Evolutionary conservation across 2,797 vertebrate species (phyloP), one percentile per base, ranked within the genome.

Genomic region (Spinibarbus caldwelli): DNA sequence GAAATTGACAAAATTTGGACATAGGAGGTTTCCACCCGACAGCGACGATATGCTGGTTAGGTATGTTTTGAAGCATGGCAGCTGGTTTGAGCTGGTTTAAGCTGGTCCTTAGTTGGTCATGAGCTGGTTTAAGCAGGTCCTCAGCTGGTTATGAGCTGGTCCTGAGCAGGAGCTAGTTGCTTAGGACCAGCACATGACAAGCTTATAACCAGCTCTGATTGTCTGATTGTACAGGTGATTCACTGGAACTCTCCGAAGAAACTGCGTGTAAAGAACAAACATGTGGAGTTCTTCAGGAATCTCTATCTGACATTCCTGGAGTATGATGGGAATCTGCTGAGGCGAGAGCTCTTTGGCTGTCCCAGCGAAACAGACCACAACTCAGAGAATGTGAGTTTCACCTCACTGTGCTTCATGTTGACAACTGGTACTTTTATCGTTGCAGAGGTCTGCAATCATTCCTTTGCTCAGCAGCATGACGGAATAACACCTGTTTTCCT

Each of bases 171-270:
- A n/a, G n/a, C n/a, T n/a, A n/a, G n/a, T n/a, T n/a, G n/a, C n/a
- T n/a, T n/a, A n/a, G n/a, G n/a, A n/a, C n/a, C n/a, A n/a, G n/a
- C n/a, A n/a, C n/a, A n/a, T n/a, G n/a, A n/a, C n/a, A n/a, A n/a
- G n/a, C n/a, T n/a, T n/a, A n/a, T n/a, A n/a, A n/a, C n/a, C n/a
- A n/a, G n/a, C n/a, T n/a, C n/a, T n/a, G n/a, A n/a, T n/a, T n/a
- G n/a, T n/a, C 78, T 87, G 78, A 85, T 29, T 75, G n/a, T 71
- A 11, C 92, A 99, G 98, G 98, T 99, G 87, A 99, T 99, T 91
- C 98, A 99, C 92, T 99, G 97, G 98, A 99, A 99, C 92, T 99
- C 98, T 6, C 98, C 98, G 0, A 99, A 99, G 94, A 99, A 99
- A 89, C 95, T 99, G 2, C 93, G 97, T 17, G 98, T 99, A 80